These are phyloP conservation scores for Sphenopsis melanotis DNA, from an alignment of 2,797 vertebrate genomes.

Conservation along the genomic window DNA sequence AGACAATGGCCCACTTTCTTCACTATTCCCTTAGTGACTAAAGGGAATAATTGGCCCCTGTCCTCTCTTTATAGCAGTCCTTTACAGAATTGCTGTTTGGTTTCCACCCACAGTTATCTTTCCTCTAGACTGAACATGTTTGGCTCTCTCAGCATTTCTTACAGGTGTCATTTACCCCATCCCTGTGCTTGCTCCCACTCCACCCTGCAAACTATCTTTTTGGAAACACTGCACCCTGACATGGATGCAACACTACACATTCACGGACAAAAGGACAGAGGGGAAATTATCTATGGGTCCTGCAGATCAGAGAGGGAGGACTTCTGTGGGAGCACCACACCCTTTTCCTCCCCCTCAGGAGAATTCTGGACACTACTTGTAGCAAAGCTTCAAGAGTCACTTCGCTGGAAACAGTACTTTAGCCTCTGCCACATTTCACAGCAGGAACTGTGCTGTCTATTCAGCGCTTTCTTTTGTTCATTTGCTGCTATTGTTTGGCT, in stretches of 20 bases:
- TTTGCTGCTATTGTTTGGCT: background rate
- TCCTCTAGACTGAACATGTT: background rate
- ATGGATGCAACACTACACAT: background rate
- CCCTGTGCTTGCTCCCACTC: background rate
- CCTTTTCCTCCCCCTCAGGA: background rate
- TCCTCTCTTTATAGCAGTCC: background rate
- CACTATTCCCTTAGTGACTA: background rate
- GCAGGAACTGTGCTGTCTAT: background rate
- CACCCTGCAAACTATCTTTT: background rate
- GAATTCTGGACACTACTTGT: background rate
- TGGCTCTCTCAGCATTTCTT: background rate
- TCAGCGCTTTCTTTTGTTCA: background rate
- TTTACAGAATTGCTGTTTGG: background rate
- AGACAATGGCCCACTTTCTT: background rate
- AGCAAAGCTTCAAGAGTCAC: background rate
- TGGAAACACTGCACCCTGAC: background rate
- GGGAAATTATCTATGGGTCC: background rate
- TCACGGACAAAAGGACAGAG: background rate
- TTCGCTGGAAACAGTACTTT: background rate
- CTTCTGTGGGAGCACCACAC: background rate
- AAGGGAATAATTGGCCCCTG: conserved; percentile 4
- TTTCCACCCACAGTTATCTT: background rate
- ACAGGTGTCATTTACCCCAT: background rate
- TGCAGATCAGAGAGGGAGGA: background rate
- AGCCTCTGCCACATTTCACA: background rate